phyloP scores from a whole-genome alignment of 1,140 invertebrate species.

The Drosophila azteca region DNA sequence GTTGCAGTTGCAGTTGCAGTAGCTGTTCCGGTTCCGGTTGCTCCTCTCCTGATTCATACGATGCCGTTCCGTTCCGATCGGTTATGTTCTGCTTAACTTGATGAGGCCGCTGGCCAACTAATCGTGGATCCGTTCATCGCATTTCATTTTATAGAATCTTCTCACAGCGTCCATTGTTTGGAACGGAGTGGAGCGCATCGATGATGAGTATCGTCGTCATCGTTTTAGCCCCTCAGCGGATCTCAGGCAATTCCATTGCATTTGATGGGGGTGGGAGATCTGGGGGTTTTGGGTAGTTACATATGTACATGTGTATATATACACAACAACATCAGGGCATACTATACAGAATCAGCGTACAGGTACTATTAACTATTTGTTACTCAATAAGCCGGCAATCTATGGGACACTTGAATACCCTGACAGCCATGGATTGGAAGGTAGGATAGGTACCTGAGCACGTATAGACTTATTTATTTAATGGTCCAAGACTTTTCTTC shows the following conservation, averaged over 20 bases:
- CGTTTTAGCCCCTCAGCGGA: slow-evolving; percentile 1
- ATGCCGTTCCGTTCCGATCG: not conserved
- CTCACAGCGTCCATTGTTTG: slow-evolving; percentile 47
- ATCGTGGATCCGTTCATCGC: slow-evolving; percentile 20
- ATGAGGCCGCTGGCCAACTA: slow-evolving; percentile 38
- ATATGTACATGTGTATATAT: not conserved
- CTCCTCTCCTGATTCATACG: not conserved
- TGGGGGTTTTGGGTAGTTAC: slow-evolving; percentile 41
- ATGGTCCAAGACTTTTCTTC: too few species aligned
- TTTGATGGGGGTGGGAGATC: slow-evolving; percentile 5
- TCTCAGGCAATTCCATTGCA: slow-evolving; percentile 24
- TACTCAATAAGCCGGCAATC: slow-evolving; percentile 34
- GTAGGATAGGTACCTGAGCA: not conserved
- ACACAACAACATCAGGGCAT: slow-evolving; percentile 20
- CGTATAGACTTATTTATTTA: too few species aligned
- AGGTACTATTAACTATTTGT: slow-evolving; percentile 33
- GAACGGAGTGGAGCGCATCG: slow-evolving; percentile 4
- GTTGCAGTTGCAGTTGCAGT: slow-evolving; percentile 31
- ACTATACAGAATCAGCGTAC: not conserved
- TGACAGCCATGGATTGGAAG: not conserved
- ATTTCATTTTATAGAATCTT: slow-evolving; percentile 54
- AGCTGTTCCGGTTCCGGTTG: not conserved
- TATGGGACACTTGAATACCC: slow-evolving; percentile 4
- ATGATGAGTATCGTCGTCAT: slow-evolving; percentile 34
- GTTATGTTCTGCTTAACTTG: slow-evolving; percentile 6